Base-by-base conservation (phyloP, 2,113 vertebrate species). In the Anhinga anhinga region DNA sequence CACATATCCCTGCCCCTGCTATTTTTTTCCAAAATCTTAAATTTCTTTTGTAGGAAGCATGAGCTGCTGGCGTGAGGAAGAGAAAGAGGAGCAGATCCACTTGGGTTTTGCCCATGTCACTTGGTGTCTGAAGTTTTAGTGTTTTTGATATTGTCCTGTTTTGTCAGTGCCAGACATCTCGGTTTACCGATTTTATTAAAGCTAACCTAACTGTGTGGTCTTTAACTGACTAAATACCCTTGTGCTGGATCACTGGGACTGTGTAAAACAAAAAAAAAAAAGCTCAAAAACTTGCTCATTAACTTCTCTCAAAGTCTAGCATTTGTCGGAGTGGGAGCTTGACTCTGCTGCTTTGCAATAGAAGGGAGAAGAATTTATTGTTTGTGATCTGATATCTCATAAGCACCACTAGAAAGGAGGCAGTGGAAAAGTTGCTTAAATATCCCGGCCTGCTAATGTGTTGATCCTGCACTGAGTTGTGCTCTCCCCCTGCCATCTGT, bases 401-500 rank as follows among this genome's bases (percentile, higher is more conserved):
- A 80, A 83, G 61, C 32, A 44, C n/a, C 0, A 2, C 65, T 73
- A 6, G 0, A 65, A 79, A 63, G n/a, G 47, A 81, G 61, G 38
- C 44, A 59, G 47, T 30, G 45, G 38, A 74, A 59, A 72, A 86
- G 63, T 63, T 92, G 21, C 77, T 88, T 88, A 47, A 86, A 72
- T 47, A 79, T 65, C 73, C 81, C 3, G 6, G 23, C 8, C 47
- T 63, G 25, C 59, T 71, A 63, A 74, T n/a, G 65, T 45, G 77
- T 56, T 90, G 69, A 49, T 82, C 72, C 21, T 76, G 25, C 55
- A 27, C 19, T 0, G 1, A 50, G 50, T 40, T 74, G 55, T 55
- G n/a, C 47, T 93, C 29, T 40, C 74, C 49, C 90, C 38, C 38
- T 77, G 44, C 93, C 96, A 93, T 95, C 93, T 95, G 95, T 86